phyloP scores from a whole-genome alignment of 2,888 invertebrate genomes.

The Altica lythri region DNA sequence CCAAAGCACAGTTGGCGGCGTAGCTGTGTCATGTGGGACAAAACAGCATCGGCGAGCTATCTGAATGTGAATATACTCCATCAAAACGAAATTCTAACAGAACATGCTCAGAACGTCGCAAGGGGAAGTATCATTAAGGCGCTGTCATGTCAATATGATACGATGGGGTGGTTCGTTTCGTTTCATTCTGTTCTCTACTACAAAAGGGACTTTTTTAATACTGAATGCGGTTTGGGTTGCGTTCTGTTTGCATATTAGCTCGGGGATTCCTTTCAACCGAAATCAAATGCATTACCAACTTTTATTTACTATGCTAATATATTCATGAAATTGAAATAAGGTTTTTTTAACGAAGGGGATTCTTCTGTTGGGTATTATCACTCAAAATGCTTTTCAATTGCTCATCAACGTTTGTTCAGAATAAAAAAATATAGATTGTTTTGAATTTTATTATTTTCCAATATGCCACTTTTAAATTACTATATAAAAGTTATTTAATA shows the following conservation, averaged over 20 bases:
- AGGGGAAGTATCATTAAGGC: slow-evolving; percentile 59
- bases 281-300: slow-evolving; percentile 53
- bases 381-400: slow-evolving; percentile 25
- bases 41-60: slow-evolving; percentile 56
- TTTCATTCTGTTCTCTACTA: slow-evolving; percentile 53
- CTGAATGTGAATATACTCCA: slow-evolving; percentile 48
- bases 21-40: slow-evolving; percentile 59
- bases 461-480: too few relatives aligned
- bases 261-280: slow-evolving; percentile 51
- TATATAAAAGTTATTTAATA: too few relatives aligned
- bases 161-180: slow-evolving; percentile 57
- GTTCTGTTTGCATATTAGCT: slow-evolving; percentile 55
- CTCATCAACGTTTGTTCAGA: slow-evolving; percentile 20
- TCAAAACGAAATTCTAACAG: slow-evolving; percentile 11
- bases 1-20: slow-evolving; percentile 59
- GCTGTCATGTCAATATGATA: slow-evolving; percentile 60
- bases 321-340: slow-evolving; percentile 56
- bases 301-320: slow-evolving; percentile 56
- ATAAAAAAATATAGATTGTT: slow-evolving; percentile 9
- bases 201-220: slow-evolving; percentile 57
- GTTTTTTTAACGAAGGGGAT: slow-evolving; percentile 39
- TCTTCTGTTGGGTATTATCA: slow-evolving; percentile 21
- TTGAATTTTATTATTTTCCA: slow-evolving; percentile 12
- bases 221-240: slow-evolving; percentile 56
- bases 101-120: slow-evolving; percentile 52